These are phyloP conservation scores for Philonicus albiceps DNA, from an alignment of 2,888 invertebrate species.

Conservation along the genomic window DNA sequence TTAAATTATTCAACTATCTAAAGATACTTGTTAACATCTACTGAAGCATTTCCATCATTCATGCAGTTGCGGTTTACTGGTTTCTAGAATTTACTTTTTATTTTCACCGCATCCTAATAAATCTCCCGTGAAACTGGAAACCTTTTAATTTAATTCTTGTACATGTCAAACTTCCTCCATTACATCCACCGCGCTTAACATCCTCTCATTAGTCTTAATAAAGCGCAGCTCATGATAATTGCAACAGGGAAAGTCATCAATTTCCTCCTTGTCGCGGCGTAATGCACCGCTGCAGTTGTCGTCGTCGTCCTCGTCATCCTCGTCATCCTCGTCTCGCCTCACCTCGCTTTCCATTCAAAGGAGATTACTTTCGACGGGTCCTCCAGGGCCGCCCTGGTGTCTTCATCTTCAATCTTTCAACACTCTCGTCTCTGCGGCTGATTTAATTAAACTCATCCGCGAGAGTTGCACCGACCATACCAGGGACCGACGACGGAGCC, in stretches of 20 bases:
- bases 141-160: conserved; percentile 29
- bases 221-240: conserved; percentile 34
- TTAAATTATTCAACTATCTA: background rate
- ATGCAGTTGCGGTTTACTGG: background rate
- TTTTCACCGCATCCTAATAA: background rate
- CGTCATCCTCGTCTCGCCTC: background rate
- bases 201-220: conserved; percentile 32
- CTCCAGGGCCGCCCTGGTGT: background rate
- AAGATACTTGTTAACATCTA: background rate
- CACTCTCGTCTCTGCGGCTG: conserved; percentile 13
- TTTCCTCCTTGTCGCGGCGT: background rate
- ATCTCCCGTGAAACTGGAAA: conserved; percentile 11
- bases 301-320: background rate
- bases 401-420: conserved; percentile 36
- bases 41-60: background rate
- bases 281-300: background rate
- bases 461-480: background rate
- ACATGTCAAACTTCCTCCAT: conserved; percentile 17
- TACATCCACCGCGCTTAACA: background rate
- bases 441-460: conserved; percentile 36
- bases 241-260: conserved; percentile 31
- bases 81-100: background rate
- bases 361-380: background rate
- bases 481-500: background rate
- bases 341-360: background rate